Conservation (phyloP, 2,797 vertebrate species). For the Mus spretus region DNA sequence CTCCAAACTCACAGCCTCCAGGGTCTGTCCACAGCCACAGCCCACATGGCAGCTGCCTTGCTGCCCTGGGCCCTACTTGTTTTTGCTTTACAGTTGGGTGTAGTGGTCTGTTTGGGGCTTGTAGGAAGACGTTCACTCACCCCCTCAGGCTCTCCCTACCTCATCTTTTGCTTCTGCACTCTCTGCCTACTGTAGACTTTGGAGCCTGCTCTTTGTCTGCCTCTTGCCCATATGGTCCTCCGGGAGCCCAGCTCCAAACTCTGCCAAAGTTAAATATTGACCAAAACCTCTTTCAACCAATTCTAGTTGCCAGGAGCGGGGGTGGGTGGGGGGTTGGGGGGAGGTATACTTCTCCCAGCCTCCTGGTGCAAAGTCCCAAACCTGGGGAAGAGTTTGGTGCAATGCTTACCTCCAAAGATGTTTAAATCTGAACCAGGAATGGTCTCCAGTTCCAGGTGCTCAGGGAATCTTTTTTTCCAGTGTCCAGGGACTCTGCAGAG, state of each 20-base stretch:
- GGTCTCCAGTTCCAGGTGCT: constrained; percentile 73
- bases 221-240: constrained; percentile 78
- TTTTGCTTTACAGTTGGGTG: not conserved
- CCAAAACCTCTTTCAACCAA: constrained; percentile 71
- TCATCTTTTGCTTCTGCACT: constrained; percentile 79
- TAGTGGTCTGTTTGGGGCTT: constrained; percentile 25
- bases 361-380: constrained; percentile 40
- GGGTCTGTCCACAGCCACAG: not conserved
- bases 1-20: constrained; percentile 43
- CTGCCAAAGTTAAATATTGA: constrained; percentile 88
- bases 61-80: constrained; percentile 50
- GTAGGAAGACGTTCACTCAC: constrained; percentile 61
- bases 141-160: not conserved
- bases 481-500: constrained; percentile 86
- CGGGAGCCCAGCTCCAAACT: constrained; percentile 78
- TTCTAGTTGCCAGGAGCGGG: constrained; percentile 70
- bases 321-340: not conserved
- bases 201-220: constrained; percentile 88
- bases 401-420: constrained; percentile 87
- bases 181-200: constrained; percentile 76
- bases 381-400: constrained; percentile 15
- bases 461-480: constrained; percentile 78
- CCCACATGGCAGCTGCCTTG: not conserved
- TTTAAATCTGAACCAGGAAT: constrained; percentile 71
- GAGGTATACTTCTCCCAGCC: constrained; percentile 57